phyloP scores from a whole-genome alignment of 2,797 vertebrate genomes.

The Parauchenoglanis punctatus region DNA sequence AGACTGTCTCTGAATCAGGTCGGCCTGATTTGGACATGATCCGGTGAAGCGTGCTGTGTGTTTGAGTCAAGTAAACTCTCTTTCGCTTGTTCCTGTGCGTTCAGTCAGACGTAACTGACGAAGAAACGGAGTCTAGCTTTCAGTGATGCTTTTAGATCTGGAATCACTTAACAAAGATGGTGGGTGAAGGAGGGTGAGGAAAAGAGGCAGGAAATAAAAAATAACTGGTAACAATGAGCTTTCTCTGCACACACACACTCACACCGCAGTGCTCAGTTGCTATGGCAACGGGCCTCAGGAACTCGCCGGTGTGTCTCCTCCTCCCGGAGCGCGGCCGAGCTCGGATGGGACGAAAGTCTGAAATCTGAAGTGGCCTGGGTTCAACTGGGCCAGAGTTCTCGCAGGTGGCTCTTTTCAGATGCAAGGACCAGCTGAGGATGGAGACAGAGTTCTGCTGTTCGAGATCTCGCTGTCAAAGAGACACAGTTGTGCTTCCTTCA shows the following conservation, averaged over 20 bases:
- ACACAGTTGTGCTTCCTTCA: conserved; percentile 32
- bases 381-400: conserved; percentile 38
- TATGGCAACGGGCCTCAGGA: conserved; percentile 77
- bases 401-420: conserved; percentile 45
- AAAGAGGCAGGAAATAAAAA: neutral
- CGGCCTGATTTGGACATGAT: conserved; percentile 15
- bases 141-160: neutral
- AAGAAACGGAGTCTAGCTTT: neutral
- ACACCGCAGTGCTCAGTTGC: conserved; percentile 72
- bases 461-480: conserved; percentile 21
- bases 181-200: neutral
- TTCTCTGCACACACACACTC: conserved; percentile 61
- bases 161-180: conserved; percentile 32
- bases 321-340: conserved; percentile 64
- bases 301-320: conserved; percentile 72
- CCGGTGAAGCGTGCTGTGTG: conserved; percentile 2
- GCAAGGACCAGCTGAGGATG: conserved; percentile 38
- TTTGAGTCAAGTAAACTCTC: conserved; percentile 3
- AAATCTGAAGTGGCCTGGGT: conserved; percentile 57
- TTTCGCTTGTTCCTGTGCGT: neutral
- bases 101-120: conserved; percentile 16
- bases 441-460: conserved; percentile 42
- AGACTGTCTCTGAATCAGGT: conserved; percentile 3
- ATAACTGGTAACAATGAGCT: conserved; percentile 24
- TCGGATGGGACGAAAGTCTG: conserved; percentile 64